A percentile compares a stretch with the other conserved stretches of the same genome.
These are phyloP conservation scores for Steromphala cineraria DNA, from an alignment of 2,888 invertebrate species.

Conservation along the genomic window DNA sequence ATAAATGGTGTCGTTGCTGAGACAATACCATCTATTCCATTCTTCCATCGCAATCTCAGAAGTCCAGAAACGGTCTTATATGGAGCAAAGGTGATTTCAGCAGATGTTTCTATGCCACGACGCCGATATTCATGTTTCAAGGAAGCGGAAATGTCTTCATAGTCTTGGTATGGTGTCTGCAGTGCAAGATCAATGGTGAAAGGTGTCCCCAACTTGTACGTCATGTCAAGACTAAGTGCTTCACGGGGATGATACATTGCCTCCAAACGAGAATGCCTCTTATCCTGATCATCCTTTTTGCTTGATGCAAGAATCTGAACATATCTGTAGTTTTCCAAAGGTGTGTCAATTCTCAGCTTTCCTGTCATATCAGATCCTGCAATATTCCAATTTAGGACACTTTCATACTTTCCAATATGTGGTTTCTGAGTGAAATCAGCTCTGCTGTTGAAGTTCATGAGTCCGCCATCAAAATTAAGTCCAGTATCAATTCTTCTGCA, in stretches of 20 bases:
- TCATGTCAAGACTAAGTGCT: constrained; percentile 23
- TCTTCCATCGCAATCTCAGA: constrained; percentile 32
- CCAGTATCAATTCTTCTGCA: constrained; percentile 30
- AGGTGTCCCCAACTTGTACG: constrained; percentile 34
- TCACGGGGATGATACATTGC: constrained; percentile 34
- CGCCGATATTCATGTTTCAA: constrained; percentile 31
- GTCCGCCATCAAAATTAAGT: constrained; percentile 10
- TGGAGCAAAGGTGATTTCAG: constrained; percentile 29
- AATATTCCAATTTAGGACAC: constrained; percentile 27
- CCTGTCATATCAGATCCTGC: constrained; percentile 30
- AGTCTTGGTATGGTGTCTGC: constrained; percentile 18
- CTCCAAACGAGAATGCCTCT: constrained; percentile 25
- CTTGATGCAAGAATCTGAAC: constrained; percentile 36
- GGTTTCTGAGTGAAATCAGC: constrained; percentile 44
- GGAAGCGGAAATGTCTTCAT: constrained; percentile 11
- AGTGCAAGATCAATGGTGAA: constrained; percentile 21
- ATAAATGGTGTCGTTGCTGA: constrained; percentile 51
- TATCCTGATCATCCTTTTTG: constrained; percentile 23
- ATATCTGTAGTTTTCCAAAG: constrained; percentile 38
- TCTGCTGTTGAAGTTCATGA: constrained; percentile 26
- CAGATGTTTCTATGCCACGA: constrained; percentile 26
- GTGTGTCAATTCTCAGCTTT: constrained; percentile 48
- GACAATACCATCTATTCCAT: constrained; percentile 25
- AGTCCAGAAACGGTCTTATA: constrained; percentile 40
- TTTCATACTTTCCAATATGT: constrained; percentile 33